Evolutionary conservation across 2,888 invertebrate species (phyloP).

Genomic region (Yponomeuta cagnagella): DNA sequence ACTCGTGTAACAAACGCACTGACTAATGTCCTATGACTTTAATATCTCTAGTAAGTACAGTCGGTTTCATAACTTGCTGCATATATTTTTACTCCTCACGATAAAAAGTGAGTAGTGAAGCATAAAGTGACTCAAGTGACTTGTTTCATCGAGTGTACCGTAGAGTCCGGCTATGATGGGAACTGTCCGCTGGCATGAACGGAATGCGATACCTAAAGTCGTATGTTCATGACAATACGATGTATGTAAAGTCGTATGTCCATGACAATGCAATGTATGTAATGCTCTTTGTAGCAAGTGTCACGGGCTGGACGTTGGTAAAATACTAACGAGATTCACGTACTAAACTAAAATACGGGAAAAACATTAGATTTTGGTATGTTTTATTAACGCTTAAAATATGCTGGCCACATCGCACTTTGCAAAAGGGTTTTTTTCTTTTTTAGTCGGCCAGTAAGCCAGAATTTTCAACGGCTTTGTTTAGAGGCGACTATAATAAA

Average conservation of each 20-base stretch:
- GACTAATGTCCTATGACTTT: not conserved
- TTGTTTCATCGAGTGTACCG: not conserved
- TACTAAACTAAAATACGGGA: not conserved
- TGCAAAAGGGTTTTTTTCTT: not conserved
- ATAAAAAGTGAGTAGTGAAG: not conserved
- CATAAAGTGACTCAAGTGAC: not conserved
- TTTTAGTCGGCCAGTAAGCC: not conserved
- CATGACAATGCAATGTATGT: not conserved
- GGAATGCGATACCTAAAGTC: not conserved
- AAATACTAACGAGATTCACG: not conserved
- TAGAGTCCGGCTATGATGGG: not conserved
- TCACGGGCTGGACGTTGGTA: not conserved
- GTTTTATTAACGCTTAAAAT: not conserved
- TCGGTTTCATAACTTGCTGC: not conserved
- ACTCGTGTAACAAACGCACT: not conserved
- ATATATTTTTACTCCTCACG: not conserved
- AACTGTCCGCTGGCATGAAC: not conserved
- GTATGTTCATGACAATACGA: not conserved
- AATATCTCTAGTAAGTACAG: not conserved
- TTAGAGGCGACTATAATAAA: not conserved
- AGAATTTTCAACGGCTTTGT: too few relatives aligned
- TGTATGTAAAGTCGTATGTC: not conserved
- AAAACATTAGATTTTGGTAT: not conserved
- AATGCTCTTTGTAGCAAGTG: not conserved
- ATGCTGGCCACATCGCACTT: not conserved